Evolutionary conservation across 2,797 vertebrate species (phyloP).

Genomic region (Crypturellus tataupa): DNA sequence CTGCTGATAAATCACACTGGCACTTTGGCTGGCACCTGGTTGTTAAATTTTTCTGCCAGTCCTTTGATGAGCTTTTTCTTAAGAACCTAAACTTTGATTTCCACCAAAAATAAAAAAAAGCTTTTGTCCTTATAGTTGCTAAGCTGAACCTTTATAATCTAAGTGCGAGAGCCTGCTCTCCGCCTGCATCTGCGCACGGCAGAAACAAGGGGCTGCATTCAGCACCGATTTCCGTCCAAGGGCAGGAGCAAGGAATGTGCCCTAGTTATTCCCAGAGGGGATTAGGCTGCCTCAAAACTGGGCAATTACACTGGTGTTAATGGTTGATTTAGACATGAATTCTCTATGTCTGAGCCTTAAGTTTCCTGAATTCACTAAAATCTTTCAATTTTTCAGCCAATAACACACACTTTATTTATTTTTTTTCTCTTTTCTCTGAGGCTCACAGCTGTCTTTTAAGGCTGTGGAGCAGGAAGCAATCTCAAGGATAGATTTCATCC

Average conservation of each 20-base stretch:
- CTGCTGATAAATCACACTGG: constrained; percentile 60
- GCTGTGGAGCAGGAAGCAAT: not conserved
- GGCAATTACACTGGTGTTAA: not conserved
- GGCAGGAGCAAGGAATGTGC: constrained; percentile 3
- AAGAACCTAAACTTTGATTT: constrained; percentile 61
- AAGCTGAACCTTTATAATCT: constrained; percentile 43
- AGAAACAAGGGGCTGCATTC: not conserved
- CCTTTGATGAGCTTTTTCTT: constrained; percentile 55
- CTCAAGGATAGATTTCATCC: not conserved
- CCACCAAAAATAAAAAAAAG: not conserved
- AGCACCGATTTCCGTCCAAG: constrained; percentile 12
- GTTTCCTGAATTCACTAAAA: not conserved
- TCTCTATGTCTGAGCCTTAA: not conserved
- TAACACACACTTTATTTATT: not conserved
- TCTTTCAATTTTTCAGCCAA: not conserved
- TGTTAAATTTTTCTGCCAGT: constrained; percentile 54
- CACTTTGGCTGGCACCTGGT: constrained; percentile 47
- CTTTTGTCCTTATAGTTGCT: constrained; percentile 22
- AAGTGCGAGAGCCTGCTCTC: not conserved
- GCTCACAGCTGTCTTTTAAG: not conserved
- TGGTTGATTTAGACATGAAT: not conserved
- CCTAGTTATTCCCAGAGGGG: not conserved
- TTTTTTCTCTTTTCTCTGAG: not conserved
- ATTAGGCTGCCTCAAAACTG: not conserved
- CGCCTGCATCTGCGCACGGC: constrained; percentile 27